These are phyloP conservation scores for Amniataba percoides DNA, from an alignment of 2,797 vertebrate genomes.

Conservation along the genomic window DNA sequence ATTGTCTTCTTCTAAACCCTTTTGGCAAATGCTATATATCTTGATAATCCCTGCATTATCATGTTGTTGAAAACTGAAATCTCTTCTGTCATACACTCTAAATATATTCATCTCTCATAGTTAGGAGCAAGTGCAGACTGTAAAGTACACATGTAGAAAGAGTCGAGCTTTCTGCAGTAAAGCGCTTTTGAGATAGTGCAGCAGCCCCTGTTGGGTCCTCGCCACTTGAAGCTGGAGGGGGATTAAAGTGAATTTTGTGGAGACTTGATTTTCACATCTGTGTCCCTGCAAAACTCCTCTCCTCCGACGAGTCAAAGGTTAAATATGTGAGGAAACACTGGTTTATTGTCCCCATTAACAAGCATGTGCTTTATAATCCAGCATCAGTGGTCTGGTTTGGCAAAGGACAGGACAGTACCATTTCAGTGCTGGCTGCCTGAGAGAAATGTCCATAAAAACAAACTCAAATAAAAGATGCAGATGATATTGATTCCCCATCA, in stretches of 20 bases:
- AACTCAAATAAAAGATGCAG: background rate
- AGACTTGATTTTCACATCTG: slow-evolving; percentile 25
- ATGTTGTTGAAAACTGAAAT: slow-evolving; percentile 20
- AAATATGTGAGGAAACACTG: slow-evolving; percentile 13
- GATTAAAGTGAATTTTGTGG: slow-evolving; percentile 24
- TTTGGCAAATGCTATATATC: slow-evolving; percentile 39
- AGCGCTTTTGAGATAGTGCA: slow-evolving; percentile 26
- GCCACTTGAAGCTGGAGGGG: slow-evolving; percentile 24
- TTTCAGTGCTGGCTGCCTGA: background rate
- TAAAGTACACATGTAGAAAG: slow-evolving; percentile 14
- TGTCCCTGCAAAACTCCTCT: slow-evolving; percentile 18
- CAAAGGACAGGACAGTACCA: background rate
- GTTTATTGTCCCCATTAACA: slow-evolving; percentile 34
- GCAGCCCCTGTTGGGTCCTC: background rate
- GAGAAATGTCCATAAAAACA: background rate
- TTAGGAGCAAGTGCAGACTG: slow-evolving; percentile 4
- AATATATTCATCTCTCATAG: slow-evolving; percentile 26
- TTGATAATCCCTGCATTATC: slow-evolving; percentile 27
- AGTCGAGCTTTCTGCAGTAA: slow-evolving; percentile 30
- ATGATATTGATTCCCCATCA: background rate
- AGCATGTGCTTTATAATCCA: background rate
- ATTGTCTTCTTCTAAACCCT: background rate
- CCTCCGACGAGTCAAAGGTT: slow-evolving; percentile 9
- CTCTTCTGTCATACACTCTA: slow-evolving; percentile 41
- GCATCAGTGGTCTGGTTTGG: slow-evolving; percentile 7